Base-by-base conservation (phyloP, 2,888 invertebrate species). In the Entomobrya multifasciata region DNA sequence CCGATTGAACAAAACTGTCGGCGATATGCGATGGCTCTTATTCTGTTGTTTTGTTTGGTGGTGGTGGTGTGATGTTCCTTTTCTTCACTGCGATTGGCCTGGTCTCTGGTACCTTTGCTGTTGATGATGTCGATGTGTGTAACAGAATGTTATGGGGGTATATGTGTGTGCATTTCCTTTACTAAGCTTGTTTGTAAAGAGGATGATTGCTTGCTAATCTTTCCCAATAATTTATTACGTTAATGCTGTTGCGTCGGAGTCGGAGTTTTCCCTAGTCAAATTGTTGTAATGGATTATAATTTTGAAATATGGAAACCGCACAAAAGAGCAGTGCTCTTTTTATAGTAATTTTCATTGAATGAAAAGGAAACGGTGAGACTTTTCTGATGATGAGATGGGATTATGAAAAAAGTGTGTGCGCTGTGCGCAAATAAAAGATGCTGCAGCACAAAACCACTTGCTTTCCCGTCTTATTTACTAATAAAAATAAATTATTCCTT, bases 11-110 rank as follows among this genome's bases (percentile, higher is more conserved):
- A 70, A 70, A 52, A 52, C 52, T 70, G 44, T 67, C 15, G 67
- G 67, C 15, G 67, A 41, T 36, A n/a, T 65, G 65, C 1, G 22
- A 47, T 27, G 25, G n/a, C n/a, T n/a, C 62, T 62, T 11, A 17
- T 25, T 5, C 22, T 44, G 47, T 10, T 49, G 57, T n/a, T 36
- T 36, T 30, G 81, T n/a, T n/a, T n/a, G n/a, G n/a, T n/a, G n/a
- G n/a, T n/a, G n/a, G 72, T 81, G 81, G 17, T 93, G 93, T 27
- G 93, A 93, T 90, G 91, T 92, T 17, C 90, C 25, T 70, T 70
- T 70, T 36, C 93, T 36, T 91, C 93, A 41, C 92, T 92, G 85
- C 90, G 93, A 78, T 93, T 93, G 93, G 93, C 93, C 82, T 92
- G 91, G 87, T 89, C 91, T 92, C 15, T 22, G 49, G 13, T 65